Evolutionary conservation across 1,140 invertebrate genomes (phyloP).

Genomic region (Temnothorax curvispinosus): DNA sequence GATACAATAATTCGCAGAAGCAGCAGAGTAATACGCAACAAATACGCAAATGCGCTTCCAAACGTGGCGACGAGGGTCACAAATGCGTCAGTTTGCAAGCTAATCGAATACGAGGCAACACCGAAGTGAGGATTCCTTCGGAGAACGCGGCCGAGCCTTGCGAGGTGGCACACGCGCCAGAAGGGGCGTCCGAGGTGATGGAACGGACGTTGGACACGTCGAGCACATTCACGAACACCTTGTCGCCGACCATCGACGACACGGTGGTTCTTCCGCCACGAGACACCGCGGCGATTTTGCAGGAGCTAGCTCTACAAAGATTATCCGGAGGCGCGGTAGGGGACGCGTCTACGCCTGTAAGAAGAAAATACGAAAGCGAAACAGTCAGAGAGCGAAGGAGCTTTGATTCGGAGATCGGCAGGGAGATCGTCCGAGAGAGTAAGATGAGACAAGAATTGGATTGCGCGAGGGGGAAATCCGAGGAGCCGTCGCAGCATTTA

Average conservation of each 20-base stretch:
- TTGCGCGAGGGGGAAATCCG: conserved; percentile 77
- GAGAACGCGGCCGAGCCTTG: conserved; percentile 82
- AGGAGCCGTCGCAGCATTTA: conserved; percentile 81
- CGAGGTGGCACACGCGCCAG: conserved; percentile 81
- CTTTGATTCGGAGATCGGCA: conserved; percentile 87
- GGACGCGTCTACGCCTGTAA: conserved; percentile 55
- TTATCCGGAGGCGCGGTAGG: conserved; percentile 78
- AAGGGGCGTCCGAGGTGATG: conserved; percentile 79
- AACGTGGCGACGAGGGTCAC: conserved; percentile 60
- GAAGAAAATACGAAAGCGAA: conserved; percentile 76
- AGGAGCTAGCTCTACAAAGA: conserved; percentile 82
- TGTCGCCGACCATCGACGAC: conserved; percentile 77
- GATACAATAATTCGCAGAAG: conserved; percentile 74
- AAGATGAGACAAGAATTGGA: conserved; percentile 86
- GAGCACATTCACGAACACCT: conserved; percentile 78
- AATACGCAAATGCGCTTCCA: conserved; percentile 67
- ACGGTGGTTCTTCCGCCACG: conserved; percentile 75
- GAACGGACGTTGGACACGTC: conserved; percentile 75
- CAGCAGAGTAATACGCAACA: conserved; percentile 72
- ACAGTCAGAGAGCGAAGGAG: conserved; percentile 80
- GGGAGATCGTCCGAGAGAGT: conserved; percentile 86
- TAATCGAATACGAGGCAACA: conserved; percentile 70
- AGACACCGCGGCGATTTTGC: conserved; percentile 82
- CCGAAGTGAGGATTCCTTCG: conserved; percentile 79
- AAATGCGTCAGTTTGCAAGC: conserved; percentile 72